Evolutionary conservation across 2,113 vertebrate species (phyloP).

Genomic region (Nipponia nippon): DNA sequence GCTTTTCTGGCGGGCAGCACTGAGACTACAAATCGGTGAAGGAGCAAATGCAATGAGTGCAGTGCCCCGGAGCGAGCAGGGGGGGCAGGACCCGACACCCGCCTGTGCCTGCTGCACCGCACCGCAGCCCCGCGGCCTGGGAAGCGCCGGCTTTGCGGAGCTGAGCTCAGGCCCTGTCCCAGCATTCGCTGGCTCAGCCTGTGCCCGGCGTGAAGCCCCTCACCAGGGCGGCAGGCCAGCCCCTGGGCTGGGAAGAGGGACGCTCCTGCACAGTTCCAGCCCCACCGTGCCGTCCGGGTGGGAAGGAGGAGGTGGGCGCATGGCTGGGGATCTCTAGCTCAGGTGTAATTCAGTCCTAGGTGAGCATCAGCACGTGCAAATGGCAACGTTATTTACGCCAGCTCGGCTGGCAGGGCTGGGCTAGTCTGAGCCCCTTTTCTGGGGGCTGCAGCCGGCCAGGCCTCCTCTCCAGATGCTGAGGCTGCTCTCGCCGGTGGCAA

Average conservation of each 20-base stretch:
- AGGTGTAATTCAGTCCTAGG: background rate
- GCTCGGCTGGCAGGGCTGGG: fast-evolving
- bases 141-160: background rate
- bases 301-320: background rate
- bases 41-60: background rate
- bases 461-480: background rate
- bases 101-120: background rate
- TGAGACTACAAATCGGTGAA: fast-evolving
- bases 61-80: too few species aligned
- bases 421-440: too few species aligned
- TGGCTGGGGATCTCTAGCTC: background rate
- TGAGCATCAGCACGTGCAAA: background rate
- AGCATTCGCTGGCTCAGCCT: background rate
- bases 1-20: background rate
- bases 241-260: too few species aligned
- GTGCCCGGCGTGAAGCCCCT: background rate
- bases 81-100: fast-evolving
- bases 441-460: background rate
- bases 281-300: background rate
- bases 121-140: fast-evolving
- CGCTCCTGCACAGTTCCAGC: fast-evolving
- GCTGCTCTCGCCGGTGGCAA: background rate
- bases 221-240: fast-evolving
- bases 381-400: background rate
- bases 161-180: background rate